phyloP scores from a whole-genome alignment of 2,113 vertebrate species.

The Tachysurus fulvidraco region DNA sequence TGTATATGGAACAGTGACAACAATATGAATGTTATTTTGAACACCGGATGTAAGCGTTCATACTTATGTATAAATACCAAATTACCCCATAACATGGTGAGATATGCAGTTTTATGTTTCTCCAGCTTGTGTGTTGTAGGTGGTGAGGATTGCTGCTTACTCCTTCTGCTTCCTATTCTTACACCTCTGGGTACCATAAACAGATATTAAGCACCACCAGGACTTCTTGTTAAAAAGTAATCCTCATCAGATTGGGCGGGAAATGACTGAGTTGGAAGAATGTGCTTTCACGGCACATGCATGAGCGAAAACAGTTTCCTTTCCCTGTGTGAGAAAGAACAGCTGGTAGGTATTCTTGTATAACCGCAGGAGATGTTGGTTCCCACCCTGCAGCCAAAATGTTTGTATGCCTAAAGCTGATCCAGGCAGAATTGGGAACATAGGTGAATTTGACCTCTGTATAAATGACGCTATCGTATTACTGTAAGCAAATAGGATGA shows the following conservation, averaged over 20 bases:
- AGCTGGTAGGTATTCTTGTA: constrained; percentile 34
- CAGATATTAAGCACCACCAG: constrained; percentile 30
- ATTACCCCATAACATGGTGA: constrained; percentile 11
- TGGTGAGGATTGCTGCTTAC: not conserved
- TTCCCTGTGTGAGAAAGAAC: not conserved
- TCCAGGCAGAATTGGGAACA: constrained; percentile 26
- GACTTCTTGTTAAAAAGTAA: not conserved
- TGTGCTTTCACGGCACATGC: constrained; percentile 43
- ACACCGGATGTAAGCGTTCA: not conserved
- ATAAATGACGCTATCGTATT: constrained; percentile 36
- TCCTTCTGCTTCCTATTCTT: not conserved
- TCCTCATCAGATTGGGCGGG: constrained; percentile 24
- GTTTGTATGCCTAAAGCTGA: constrained; percentile 31
- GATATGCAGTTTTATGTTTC: constrained; percentile 43
- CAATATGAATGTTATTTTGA: not conserved
- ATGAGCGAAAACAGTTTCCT: constrained; percentile 19
- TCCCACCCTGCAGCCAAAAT: constrained; percentile 47
- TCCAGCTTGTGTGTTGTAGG: constrained; percentile 25
- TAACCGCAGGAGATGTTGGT: constrained; percentile 28
- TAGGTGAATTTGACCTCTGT: constrained; percentile 31
- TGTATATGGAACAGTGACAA: constrained; percentile 3
- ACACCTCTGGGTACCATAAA: constrained; percentile 30
- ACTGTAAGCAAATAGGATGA: constrained; percentile 28
- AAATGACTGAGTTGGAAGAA: constrained; percentile 40
- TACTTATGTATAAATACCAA: constrained; percentile 3